Evolutionary conservation across 2,113 vertebrate genomes (phyloP).

Genomic region (Erythrolamprus reginae): DNA sequence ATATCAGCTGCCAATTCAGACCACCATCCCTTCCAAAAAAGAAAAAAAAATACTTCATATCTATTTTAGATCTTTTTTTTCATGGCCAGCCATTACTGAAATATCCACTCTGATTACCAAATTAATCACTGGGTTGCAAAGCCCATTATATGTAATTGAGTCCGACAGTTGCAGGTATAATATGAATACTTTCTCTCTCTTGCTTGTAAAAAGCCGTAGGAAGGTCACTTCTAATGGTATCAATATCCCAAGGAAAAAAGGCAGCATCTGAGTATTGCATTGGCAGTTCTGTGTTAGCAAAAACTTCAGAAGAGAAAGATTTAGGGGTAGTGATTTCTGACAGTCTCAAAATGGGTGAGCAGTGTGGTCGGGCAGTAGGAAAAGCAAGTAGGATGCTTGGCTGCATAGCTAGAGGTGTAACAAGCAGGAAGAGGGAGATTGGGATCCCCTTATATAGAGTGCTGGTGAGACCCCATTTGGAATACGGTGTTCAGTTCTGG

Average conservation of each 20-base stretch:
- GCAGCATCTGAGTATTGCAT: no score
- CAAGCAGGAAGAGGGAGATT: no score
- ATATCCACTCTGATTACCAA: conserved; percentile 58
- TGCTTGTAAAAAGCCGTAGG: not conserved
- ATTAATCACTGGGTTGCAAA: conserved; percentile 54
- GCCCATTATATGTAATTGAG: conserved; percentile 42
- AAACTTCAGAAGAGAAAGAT: no score
- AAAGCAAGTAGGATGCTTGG: no score
- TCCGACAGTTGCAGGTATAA: conserved; percentile 42
- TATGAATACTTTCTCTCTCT: not conserved
- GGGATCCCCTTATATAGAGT: no score
- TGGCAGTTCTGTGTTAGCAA: no score
- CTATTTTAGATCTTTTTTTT: conserved; percentile 35
- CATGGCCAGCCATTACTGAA: conserved; percentile 48
- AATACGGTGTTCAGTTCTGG: no score
- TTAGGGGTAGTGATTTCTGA: no score
- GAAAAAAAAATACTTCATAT: conserved; percentile 28
- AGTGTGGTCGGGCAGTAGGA: no score
- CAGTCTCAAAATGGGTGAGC: no score
- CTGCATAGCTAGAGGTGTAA: no score
- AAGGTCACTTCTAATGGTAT: conserved; percentile 22
- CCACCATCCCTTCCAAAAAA: not conserved
- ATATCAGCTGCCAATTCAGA: conserved; percentile 51
- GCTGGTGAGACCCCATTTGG: no score
- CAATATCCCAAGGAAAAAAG: conserved; percentile 12